A percentile compares a stretch with the other conserved stretches of the same genome.
phyloP scores from a whole-genome alignment of 2,797 vertebrate species.

The Salmo trutta region DNA sequence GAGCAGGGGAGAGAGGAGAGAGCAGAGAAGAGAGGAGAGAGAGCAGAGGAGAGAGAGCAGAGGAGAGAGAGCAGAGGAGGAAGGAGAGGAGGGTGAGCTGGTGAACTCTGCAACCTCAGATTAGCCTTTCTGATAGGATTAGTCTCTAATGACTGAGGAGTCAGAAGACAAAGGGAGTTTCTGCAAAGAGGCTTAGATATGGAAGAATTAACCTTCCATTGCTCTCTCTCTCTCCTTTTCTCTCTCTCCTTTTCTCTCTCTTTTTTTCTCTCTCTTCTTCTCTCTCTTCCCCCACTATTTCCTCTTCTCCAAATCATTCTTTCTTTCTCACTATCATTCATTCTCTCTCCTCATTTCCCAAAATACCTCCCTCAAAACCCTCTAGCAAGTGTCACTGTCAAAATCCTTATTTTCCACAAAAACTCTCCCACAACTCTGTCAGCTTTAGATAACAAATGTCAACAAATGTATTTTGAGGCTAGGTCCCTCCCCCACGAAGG shows the following conservation, averaged over 20 bases:
- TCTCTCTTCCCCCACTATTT: not conserved
- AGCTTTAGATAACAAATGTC: not conserved
- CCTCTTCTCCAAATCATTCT: not conserved
- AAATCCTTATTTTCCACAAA: conserved; percentile 42
- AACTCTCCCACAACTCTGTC: not conserved
- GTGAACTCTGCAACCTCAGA: conserved; percentile 91
- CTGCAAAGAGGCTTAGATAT: conserved; percentile 99
- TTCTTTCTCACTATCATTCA: not conserved
- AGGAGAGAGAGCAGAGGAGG: too few relatives aligned
- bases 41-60: too few relatives aligned
- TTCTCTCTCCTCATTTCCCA: not conserved
- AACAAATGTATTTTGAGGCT: not conserved
- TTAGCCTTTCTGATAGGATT: conserved; percentile 99
- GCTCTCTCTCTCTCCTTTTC: conserved; percentile 20
- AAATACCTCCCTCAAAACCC: not conserved
- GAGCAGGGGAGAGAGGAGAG: too few relatives aligned
- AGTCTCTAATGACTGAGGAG: conserved; percentile 99
- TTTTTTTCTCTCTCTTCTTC: not conserved
- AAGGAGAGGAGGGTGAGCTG: conserved; percentile 57
- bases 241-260: not conserved
- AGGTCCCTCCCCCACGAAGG: not conserved
- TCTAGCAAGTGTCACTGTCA: not conserved
- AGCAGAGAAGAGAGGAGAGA: not conserved
- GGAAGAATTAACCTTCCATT: conserved; percentile 94
- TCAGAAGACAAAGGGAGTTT: conserved; percentile 99